Base-by-base conservation (phyloP, 2,113 vertebrate species). In the Coreoperca whiteheadi region DNA sequence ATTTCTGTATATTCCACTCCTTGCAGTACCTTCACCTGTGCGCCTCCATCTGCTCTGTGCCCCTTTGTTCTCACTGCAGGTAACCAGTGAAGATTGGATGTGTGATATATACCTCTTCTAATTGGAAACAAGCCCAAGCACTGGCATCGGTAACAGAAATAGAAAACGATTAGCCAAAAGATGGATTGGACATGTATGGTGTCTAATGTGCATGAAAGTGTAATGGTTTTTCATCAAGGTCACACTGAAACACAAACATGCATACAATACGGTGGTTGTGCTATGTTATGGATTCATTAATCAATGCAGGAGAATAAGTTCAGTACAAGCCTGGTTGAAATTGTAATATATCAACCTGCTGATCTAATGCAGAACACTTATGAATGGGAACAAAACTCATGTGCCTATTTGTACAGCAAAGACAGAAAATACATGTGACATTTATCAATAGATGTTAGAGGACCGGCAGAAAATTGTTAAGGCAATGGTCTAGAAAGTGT, bases 151-250 rank as follows among this genome's bases (percentile, higher is more conserved):
- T 82, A 82, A 87, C 84, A 89, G 74, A 75, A 90, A 86, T 81
- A 86, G 84, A 88, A 84, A 73, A 77, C 8, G 78, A 90, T 92
- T 88, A 88, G 28, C 75, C 74, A 75, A 87, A 86, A 89, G 87
- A 91, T 83, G 86, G 84, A 91, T 89, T 72, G 86, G 77, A 90
- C 74, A 86, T 88, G 72, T 81, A 76, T 82, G 66, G 65, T 83
- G 63, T 90, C 74, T 93, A 92, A 90, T 91, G 88, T 67, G 72
- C 85, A 92, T 93, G 86, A 90, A 84, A 85, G 83, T 87, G 88
- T 88, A 88, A 86, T 86, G 87, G 90, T 90, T 90, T 91, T 92
- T 86, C 75, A 89, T 92, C 83, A 85, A 90, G 90, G 83, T 92
- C 85, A 84, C 84, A 88, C 28, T 79, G 74, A 86, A 88, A 90